Evolutionary conservation across 2,113 vertebrate genomes (phyloP).

Genomic region (Himantopus leucocephalus): DNA sequence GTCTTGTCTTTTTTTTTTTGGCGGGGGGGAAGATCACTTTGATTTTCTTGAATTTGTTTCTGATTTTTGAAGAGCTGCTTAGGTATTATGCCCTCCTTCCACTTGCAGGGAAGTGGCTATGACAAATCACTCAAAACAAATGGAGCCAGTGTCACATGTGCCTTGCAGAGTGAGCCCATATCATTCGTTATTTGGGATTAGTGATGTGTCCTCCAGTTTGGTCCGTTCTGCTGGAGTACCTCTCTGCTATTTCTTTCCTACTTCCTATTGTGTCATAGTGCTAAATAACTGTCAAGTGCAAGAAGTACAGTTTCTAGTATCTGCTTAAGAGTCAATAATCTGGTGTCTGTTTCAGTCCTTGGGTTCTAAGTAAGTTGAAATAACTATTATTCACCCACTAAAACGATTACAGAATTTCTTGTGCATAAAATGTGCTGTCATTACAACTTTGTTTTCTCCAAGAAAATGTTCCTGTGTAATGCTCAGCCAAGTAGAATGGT

Average conservation of each 20-base stretch:
- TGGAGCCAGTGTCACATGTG: background rate
- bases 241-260: background rate
- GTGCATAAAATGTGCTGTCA: background rate
- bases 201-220: background rate
- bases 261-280: background rate
- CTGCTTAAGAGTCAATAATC: background rate
- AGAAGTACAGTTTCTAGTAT: background rate
- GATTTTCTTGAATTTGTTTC: background rate
- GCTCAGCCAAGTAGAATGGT: background rate
- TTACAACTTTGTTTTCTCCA: background rate
- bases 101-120: background rate
- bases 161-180: background rate
- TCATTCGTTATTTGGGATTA: background rate
- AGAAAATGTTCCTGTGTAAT: background rate
- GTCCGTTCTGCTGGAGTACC: background rate
- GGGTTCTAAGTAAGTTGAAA: background rate
- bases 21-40: background rate
- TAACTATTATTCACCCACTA: background rate
- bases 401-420: background rate
- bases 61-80: background rate
- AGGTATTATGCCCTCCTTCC: background rate
- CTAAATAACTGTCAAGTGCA: background rate
- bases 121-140: background rate
- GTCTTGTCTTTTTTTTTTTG: background rate
- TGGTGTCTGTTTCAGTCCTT: background rate